Evolutionary conservation across 2,797 vertebrate genomes (phyloP).

Genomic region (Lophius americanus): DNA sequence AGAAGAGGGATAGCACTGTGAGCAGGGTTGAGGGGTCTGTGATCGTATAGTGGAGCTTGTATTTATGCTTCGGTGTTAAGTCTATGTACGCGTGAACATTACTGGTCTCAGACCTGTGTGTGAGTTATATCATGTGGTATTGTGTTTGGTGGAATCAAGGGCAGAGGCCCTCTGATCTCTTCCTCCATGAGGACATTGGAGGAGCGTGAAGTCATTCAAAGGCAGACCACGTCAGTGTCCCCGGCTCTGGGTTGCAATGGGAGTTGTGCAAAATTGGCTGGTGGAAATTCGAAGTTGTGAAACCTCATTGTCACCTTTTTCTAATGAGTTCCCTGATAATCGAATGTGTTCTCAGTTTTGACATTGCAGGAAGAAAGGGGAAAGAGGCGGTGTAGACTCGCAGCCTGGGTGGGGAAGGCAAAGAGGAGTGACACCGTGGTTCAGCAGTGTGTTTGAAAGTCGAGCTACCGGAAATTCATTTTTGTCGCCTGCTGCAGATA

Average conservation of each 20-base stretch:
- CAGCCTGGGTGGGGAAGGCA: slow-evolving; percentile 40
- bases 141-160: slow-evolving; percentile 44
- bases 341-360: slow-evolving; percentile 71
- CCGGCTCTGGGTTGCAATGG: slow-evolving; percentile 58
- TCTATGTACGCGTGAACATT: slow-evolving; percentile 56
- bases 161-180: slow-evolving; percentile 39
- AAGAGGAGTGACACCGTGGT: slow-evolving; percentile 45
- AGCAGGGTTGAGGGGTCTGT: slow-evolving; percentile 57
- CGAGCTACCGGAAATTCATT: slow-evolving; percentile 79
- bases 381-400: slow-evolving; percentile 45
- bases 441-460: slow-evolving; percentile 78
- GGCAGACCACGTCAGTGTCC: slow-evolving; percentile 65
- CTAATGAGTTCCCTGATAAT: slow-evolving; percentile 81
- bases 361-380: slow-evolving; percentile 63
- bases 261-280: slow-evolving; percentile 70
- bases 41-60: slow-evolving; percentile 42
- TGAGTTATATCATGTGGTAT: slow-evolving; percentile 36
- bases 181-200: slow-evolving; percentile 16
- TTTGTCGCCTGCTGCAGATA: slow-evolving; percentile 67
- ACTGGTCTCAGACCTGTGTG: slow-evolving; percentile 35
- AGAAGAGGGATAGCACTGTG: slow-evolving; percentile 72
- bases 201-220: slow-evolving; percentile 49
- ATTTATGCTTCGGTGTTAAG: slow-evolving; percentile 53
- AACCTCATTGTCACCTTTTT: slow-evolving; percentile 89
- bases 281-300: slow-evolving; percentile 73